Conservation (phyloP, 2,888 invertebrate species). For the Eupithecia inturbata region DNA sequence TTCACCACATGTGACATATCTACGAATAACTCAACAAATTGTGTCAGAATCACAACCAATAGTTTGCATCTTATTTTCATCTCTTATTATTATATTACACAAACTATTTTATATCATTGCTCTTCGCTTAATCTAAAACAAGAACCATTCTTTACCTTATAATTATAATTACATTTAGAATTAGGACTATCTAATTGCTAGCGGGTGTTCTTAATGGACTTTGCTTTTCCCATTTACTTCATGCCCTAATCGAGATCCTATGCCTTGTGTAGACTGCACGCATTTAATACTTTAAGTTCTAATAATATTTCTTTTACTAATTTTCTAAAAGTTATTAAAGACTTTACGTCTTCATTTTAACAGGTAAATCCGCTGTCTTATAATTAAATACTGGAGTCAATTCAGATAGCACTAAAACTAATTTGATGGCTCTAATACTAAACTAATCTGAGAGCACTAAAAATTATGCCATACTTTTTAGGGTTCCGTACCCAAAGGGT, state of each 20-base stretch:
- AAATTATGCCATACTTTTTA: too few species aligned
- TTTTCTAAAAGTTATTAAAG: neutral
- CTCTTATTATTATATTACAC: conserved; percentile 78
- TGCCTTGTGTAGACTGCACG: conserved; percentile 54
- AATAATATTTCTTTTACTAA: neutral
- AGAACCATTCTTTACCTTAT: conserved; percentile 83
- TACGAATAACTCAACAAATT: conserved; percentile 83
- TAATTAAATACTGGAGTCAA: neutral
- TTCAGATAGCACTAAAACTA: neutral
- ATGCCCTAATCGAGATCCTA: conserved; percentile 63
- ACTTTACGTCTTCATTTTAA: neutral
- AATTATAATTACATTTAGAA: conserved; percentile 80
- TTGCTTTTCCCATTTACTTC: conserved; percentile 62
- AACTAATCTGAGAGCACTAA: too few species aligned
- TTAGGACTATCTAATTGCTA: conserved; percentile 82
- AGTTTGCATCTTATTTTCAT: conserved; percentile 83
- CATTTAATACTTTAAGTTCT: conserved; percentile 24
- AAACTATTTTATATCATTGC: conserved; percentile 84
- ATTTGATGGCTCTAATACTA: neutral
- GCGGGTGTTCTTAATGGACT: conserved; percentile 80
- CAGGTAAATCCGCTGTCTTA: neutral
- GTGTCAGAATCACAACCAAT: conserved; percentile 84
- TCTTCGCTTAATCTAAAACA: conserved; percentile 83
- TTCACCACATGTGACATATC: conserved; percentile 72
- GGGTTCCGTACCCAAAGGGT: too few species aligned